These are phyloP conservation scores for Scotopteryx bipunctaria DNA, from an alignment of 2,888 invertebrate species.

Conservation along the genomic window DNA sequence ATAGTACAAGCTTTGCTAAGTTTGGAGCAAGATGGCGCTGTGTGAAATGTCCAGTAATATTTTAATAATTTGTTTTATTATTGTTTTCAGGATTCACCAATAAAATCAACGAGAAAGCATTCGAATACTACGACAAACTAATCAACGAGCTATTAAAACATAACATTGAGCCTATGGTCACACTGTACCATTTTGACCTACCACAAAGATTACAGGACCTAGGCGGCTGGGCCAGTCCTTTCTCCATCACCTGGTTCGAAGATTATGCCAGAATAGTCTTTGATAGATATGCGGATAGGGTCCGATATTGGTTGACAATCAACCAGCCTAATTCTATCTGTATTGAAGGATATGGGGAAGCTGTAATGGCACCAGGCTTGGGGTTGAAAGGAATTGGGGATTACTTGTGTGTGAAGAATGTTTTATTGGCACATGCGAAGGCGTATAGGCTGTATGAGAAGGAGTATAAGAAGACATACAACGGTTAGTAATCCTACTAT, in stretches of 20 bases:
- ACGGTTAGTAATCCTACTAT: too few species aligned
- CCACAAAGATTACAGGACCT: constrained; percentile 42
- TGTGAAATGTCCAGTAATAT: too few species aligned
- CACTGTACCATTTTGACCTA: constrained; percentile 41
- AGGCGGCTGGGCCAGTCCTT: constrained; percentile 54
- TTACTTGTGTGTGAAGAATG: constrained; percentile 81
- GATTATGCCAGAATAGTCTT: constrained; percentile 74
- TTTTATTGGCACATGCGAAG: constrained; percentile 84
- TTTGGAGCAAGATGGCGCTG: too few species aligned
- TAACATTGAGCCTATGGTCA: constrained; percentile 51
- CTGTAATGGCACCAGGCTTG: constrained; percentile 58
- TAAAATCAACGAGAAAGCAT: constrained; percentile 62
- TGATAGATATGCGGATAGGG: constrained; percentile 63
- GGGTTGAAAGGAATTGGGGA: constrained; percentile 66
- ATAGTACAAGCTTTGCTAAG: too few species aligned
- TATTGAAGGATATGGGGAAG: constrained; percentile 70
- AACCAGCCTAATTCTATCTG: constrained; percentile 82
- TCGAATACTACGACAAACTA: constrained; percentile 81
- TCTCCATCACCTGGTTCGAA: constrained; percentile 70
- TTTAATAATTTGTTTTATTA: too few species aligned
- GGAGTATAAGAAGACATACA: constrained; percentile 56
- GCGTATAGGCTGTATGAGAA: constrained; percentile 71
- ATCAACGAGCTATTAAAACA: constrained; percentile 72
- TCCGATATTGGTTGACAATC: constrained; percentile 84
- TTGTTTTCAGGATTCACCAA: constrained; percentile 55